phyloP scores from a whole-genome alignment of 2,113 vertebrate species.

The Columba livia region DNA sequence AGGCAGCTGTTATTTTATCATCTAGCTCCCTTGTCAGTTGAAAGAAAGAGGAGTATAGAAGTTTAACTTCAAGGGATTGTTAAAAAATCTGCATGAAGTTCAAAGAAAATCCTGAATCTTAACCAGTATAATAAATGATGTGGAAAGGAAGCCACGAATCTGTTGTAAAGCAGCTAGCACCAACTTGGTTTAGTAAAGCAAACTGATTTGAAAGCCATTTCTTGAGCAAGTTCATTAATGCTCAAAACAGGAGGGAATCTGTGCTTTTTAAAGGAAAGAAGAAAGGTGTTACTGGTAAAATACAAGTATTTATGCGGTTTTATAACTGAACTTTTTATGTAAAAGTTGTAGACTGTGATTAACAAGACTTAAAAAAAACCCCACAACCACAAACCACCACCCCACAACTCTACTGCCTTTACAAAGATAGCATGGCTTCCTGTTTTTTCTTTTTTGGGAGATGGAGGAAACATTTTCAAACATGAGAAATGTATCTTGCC shows the following conservation, averaged over 20 bases:
- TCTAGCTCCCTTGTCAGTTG: not conserved
- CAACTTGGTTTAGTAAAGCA: not conserved
- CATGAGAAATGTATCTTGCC: not conserved
- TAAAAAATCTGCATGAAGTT: not conserved
- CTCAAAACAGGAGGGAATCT: not conserved
- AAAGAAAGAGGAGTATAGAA: not conserved
- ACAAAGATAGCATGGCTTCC: not conserved
- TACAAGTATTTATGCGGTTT: not conserved
- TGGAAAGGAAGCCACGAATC: not conserved
- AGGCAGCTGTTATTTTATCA: not conserved
- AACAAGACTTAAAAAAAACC: not conserved
- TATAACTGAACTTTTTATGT: not conserved
- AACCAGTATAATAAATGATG: not conserved
- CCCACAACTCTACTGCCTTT: not conserved
- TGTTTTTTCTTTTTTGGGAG: not conserved
- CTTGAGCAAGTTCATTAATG: not conserved
- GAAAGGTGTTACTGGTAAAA: not conserved
- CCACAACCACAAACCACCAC: not conserved
- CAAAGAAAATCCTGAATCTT: not conserved
- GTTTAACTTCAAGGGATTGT: not conserved
- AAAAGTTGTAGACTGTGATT: not conserved
- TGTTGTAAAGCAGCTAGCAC: not conserved
- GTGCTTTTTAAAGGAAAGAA: not conserved
- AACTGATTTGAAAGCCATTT: not conserved
- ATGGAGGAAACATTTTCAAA: not conserved